These are phyloP conservation scores for Kryptopterus vitreolus DNA, from an alignment of 2,797 vertebrate genomes.

Conservation along the genomic window DNA sequence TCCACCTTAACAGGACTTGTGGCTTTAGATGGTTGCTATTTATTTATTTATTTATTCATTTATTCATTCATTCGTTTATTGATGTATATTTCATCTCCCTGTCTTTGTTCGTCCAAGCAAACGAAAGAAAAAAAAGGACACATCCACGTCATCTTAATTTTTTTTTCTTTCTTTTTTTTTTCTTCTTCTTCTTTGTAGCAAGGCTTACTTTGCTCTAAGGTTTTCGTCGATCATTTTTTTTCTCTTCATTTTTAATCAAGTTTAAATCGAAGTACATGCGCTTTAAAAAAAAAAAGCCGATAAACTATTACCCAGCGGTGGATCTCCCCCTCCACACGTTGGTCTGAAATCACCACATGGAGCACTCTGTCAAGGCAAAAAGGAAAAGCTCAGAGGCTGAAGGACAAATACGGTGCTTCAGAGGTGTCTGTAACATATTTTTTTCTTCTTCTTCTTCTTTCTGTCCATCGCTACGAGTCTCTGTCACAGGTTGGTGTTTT, in stretches of 20 bases:
- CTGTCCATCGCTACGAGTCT: constrained; percentile 61
- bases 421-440: constrained; percentile 57
- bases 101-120: constrained; percentile 78
- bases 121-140: constrained; percentile 85
- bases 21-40: constrained; percentile 75
- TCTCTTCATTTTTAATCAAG: constrained; percentile 61
- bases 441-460: constrained; percentile 37
- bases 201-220: constrained; percentile 77
- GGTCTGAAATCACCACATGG: constrained; percentile 83
- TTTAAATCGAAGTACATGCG: constrained; percentile 82
- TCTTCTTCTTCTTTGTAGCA: constrained; percentile 77
- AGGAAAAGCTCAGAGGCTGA: constrained; percentile 73
- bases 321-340: constrained; percentile 84
- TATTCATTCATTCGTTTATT: constrained; percentile 70
- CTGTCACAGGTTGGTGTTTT: constrained; percentile 36
- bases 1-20: constrained; percentile 78
- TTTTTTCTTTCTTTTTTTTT: no score
- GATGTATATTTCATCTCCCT: constrained; percentile 56
- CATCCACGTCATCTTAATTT: constrained; percentile 76
- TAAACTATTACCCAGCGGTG: constrained; percentile 78
- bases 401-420: constrained; percentile 73
- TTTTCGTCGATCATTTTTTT: constrained; percentile 40
- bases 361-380: constrained; percentile 87
- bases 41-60: constrained; percentile 67
- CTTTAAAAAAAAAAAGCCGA: constrained; percentile 77